Evolutionary conservation across 1,140 invertebrate species (phyloP).

Genomic region (Cepaea nemoralis): DNA sequence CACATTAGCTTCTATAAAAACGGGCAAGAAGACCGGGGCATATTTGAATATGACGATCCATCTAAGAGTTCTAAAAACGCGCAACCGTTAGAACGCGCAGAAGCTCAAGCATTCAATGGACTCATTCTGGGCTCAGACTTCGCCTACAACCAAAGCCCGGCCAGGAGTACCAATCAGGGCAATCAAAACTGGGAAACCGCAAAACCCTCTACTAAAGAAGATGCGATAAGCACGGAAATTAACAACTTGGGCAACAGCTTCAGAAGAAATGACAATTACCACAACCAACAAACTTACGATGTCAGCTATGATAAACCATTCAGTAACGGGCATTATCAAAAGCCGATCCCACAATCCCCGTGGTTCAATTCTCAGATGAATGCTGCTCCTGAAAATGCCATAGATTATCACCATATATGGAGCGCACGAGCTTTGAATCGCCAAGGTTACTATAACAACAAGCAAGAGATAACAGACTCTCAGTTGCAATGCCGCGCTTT

Average conservation of each 20-base stretch:
- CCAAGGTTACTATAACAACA: neutral
- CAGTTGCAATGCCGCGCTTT: constrained; percentile 14
- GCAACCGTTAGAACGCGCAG: neutral
- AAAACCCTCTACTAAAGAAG: neutral
- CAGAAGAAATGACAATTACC: neutral
- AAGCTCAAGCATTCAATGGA: neutral
- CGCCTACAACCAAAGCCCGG: neutral
- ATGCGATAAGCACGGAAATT: neutral
- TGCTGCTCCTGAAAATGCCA: neutral
- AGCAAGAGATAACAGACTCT: neutral
- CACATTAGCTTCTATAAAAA: too few species aligned
- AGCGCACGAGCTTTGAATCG: neutral
- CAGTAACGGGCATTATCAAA: neutral
- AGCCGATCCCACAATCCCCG: neutral
- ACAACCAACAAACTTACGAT: neutral
- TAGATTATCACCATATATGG: constrained; percentile 2
- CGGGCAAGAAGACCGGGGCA: too few species aligned
- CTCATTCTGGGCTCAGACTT: neutral
- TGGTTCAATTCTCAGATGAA: neutral
- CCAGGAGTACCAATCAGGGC: neutral
- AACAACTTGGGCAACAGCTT: neutral
- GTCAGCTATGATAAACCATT: neutral
- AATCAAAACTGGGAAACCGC: neutral
- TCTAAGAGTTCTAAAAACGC: too few species aligned
- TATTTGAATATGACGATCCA: too few species aligned